A percentile compares a stretch with the other conserved stretches of the same genome.
Evolutionary conservation across 2,888 invertebrate species (phyloP).

Genomic region (Dascillus cervinus): DNA sequence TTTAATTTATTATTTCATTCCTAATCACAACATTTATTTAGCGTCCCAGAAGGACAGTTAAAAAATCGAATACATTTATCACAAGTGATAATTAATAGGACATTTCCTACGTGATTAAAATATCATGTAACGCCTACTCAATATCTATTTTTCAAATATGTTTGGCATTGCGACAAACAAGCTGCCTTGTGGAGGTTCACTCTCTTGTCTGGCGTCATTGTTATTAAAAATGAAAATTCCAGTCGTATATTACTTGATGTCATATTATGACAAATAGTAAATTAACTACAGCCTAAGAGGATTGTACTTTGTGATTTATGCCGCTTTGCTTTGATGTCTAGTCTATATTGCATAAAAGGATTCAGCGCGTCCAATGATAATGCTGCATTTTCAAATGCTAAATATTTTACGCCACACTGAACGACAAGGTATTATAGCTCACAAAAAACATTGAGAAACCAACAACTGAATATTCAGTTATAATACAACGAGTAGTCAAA

Average conservation of each 20-base stretch:
- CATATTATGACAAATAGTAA: conserved; percentile 18
- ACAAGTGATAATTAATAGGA: conserved; percentile 12
- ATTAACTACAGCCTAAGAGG: conserved; percentile 15
- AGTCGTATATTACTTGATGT: conserved; percentile 13
- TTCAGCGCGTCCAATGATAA: no score
- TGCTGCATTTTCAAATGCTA: no score
- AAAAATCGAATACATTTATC: conserved; percentile 12
- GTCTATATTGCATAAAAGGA: conserved; percentile 10
- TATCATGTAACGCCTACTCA: conserved; percentile 13
- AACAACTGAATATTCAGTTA: no score
- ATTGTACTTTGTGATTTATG: conserved; percentile 15
- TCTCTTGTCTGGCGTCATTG: conserved; percentile 11
- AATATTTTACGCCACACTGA: no score
- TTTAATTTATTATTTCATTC: no score
- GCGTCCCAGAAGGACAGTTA: no score
- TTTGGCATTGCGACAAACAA: conserved; percentile 4
- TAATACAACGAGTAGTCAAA: no score
- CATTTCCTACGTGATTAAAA: conserved; percentile 14
- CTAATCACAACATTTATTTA: no score
- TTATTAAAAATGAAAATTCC: conserved; percentile 14
- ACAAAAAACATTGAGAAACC: no score
- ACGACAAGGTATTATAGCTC: no score
- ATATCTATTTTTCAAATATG: conserved; percentile 13
- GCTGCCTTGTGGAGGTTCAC: conserved; percentile 5
- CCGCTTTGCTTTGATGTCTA: conserved; percentile 8